Evolutionary conservation across 2,797 vertebrate species (phyloP).

Genomic region (Falco berigora): DNA sequence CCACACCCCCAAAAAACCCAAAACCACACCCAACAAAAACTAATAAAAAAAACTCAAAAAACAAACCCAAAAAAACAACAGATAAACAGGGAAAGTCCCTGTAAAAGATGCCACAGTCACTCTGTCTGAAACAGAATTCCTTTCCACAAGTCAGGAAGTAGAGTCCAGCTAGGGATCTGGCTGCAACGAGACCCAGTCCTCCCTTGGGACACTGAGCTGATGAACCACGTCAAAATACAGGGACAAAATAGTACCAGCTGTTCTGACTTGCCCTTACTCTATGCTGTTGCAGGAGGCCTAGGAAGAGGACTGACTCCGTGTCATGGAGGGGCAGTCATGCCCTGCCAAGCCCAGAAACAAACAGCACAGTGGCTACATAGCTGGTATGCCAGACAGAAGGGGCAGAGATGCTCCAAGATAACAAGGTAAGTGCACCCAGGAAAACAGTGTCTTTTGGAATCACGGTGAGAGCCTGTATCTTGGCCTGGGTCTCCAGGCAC

Average conservation of each 20-base stretch:
- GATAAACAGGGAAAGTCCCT: not conserved
- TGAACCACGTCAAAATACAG: not conserved
- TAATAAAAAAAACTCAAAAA: too few species aligned
- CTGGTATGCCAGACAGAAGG: accelerated
- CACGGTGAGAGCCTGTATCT: not conserved
- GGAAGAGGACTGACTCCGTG: not conserved
- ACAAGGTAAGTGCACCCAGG: not conserved
- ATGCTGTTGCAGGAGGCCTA: not conserved
- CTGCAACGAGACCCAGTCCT: not conserved
- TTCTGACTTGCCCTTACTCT: not conserved
- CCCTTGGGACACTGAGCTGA: not conserved
- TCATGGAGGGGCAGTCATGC: accelerated
- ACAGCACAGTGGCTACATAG: not conserved
- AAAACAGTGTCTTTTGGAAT: not conserved
- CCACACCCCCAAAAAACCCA: too few species aligned
- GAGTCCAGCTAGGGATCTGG: not conserved
- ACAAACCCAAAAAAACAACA: too few species aligned
- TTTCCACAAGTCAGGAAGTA: not conserved
- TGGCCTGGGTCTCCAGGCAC: not conserved
- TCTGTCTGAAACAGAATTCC: not conserved
- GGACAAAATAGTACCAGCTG: not conserved
- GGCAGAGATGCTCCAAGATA: not conserved
- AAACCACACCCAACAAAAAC: too few species aligned
- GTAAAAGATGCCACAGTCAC: not conserved
- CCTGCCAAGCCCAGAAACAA: not conserved